These are phyloP conservation scores for Calyptommatus sinebrachiatus DNA, from an alignment of 2,113 vertebrate species.

Conservation along the genomic window DNA sequence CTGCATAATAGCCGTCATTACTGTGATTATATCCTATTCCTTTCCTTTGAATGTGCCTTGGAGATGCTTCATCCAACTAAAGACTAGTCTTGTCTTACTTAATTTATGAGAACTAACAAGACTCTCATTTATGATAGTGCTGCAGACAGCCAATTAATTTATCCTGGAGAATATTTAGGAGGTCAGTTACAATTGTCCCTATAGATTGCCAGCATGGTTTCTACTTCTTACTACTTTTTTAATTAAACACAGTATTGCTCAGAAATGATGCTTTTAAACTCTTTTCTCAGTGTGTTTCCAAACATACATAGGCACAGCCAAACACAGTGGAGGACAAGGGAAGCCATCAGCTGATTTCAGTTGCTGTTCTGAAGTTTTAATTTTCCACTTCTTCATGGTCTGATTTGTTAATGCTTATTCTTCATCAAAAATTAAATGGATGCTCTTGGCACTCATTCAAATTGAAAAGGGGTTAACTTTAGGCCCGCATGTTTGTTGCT, in stretches of 20 bases:
- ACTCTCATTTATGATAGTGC: conserved; percentile 13
- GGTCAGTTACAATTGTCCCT: conserved; percentile 19
- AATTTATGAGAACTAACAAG: conserved; percentile 47
- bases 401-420: conserved; percentile 51
- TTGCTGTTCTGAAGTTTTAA: conserved; percentile 37
- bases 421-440: conserved; percentile 50
- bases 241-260: conserved; percentile 31
- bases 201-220: conserved; percentile 25
- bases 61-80: conserved; percentile 20
- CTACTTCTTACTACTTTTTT: conserved; percentile 26
- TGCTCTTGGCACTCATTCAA: conserved; percentile 42
- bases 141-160: conserved; percentile 32
- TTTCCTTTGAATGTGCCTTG: conserved; percentile 5
- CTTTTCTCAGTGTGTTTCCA: conserved; percentile 11
- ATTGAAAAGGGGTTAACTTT: conserved; percentile 59
- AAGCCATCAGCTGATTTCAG: conserved; percentile 18
- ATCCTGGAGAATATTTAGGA: conserved; percentile 34
- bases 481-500: rapidly evolving
- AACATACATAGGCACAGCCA: no score
- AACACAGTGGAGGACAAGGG: no score
- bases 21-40: background rate
- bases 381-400: conserved; percentile 28
- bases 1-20: background rate
- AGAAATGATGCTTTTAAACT: conserved; percentile 28
- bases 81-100: conserved; percentile 37